Conservation (phyloP, 2,888 invertebrate genomes). For the Mythimna vitellina region DNA sequence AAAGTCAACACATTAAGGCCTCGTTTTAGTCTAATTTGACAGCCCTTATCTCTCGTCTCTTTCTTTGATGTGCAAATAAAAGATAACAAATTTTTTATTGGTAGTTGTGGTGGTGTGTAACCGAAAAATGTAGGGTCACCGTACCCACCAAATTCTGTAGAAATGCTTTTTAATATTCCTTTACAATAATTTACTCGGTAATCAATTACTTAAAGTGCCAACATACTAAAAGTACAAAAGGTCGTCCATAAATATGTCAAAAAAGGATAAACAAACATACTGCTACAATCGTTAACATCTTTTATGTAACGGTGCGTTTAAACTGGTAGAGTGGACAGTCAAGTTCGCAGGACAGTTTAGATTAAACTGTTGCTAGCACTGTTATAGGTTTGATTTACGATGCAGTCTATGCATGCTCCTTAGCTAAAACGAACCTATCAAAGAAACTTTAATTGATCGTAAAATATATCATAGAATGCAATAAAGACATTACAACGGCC, state of each 20-base stretch:
- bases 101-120: background rate
- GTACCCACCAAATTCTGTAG: background rate
- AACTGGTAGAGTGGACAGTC: constrained; percentile 12
- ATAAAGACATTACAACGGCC: background rate
- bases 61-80: background rate
- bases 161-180: constrained; percentile 2
- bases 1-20: background rate
- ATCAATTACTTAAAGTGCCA: constrained; percentile 13
- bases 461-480: background rate
- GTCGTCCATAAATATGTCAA: constrained; percentile 4
- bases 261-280: constrained; percentile 27
- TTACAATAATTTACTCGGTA: constrained; percentile 18
- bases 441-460: background rate
- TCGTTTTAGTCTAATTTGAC: constrained; percentile 4
- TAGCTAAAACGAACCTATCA: background rate
- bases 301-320: constrained; percentile 13
- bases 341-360: background rate
- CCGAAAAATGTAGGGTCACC: background rate
- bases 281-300: constrained; percentile 7
- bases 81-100: background rate
- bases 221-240: background rate
- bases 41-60: background rate
- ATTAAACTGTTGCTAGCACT: background rate
- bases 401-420: too few species aligned
- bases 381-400: too few species aligned